Evolutionary conservation across 1,140 invertebrate genomes (phyloP).

Genomic region (Aphidius gifuensis): DNA sequence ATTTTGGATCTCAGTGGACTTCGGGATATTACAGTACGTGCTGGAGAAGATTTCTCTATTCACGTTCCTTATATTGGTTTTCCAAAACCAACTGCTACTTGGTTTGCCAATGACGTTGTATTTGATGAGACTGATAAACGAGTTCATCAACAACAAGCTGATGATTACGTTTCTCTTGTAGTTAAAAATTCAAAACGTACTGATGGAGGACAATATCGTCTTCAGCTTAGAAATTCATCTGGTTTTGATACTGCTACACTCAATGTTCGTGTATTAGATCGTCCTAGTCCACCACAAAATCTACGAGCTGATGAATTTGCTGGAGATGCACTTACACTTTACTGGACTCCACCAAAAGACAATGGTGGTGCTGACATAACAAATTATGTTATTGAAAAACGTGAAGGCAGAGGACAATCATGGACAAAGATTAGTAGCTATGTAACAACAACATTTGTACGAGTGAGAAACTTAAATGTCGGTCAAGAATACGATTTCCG

Average conservation of each 20-base stretch:
- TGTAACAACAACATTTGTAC: conserved; percentile 80
- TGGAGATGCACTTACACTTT: conserved; percentile 90
- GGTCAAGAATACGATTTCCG: conserved; percentile 95
- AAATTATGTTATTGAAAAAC: conserved; percentile 96
- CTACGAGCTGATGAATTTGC: conserved; percentile 89
- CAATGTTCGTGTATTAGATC: conserved; percentile 91
- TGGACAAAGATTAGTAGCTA: conserved; percentile 94
- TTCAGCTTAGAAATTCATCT: conserved; percentile 90
- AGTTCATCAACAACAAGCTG: conserved; percentile 79
- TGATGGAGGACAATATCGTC: conserved; percentile 88
- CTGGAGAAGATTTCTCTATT: conserved; percentile 96
- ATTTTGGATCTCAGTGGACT: conserved; percentile 88
- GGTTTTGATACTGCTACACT: conserved; percentile 92
- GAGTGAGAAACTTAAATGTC: conserved; percentile 87
- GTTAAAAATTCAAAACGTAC: conserved; percentile 87
- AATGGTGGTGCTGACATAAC: conserved; percentile 93
- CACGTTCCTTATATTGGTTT: conserved; percentile 92
- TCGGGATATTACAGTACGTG: conserved; percentile 92
- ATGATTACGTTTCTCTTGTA: conserved; percentile 85
- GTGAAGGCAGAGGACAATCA: conserved; percentile 73
- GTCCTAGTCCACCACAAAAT: conserved; percentile 83
- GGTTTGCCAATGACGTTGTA: conserved; percentile 83
- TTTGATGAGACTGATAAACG: conserved; percentile 72
- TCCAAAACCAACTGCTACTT: conserved; percentile 90
- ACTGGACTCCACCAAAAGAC: conserved; percentile 94